Percentiles rank a stretch among this genome's conserved stretches.
Conservation (phyloP, 2,888 invertebrate species). For the Agrilus biguttatus region DNA sequence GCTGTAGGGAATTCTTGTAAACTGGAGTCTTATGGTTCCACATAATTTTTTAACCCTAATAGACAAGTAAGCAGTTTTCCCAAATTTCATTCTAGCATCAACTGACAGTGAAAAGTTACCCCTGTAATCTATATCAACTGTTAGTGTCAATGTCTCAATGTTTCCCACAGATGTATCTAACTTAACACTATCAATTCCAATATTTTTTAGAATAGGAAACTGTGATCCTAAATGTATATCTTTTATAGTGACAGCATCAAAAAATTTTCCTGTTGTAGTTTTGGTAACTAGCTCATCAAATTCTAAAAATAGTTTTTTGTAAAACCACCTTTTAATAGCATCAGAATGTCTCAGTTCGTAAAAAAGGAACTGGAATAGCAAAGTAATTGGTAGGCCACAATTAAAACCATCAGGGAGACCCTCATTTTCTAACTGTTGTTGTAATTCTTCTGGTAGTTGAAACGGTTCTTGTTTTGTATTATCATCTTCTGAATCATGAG, state of each 20-base stretch:
- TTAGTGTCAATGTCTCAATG: conserved; percentile 70
- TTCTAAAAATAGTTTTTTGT: conserved; percentile 72
- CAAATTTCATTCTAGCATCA: conserved; percentile 82
- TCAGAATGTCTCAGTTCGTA: conserved; percentile 80
- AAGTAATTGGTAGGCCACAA: conserved; percentile 56
- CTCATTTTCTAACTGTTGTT: conserved; percentile 16
- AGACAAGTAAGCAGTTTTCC: conserved; percentile 79
- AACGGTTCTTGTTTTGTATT: conserved; percentile 30
- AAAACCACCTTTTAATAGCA: conserved; percentile 67
- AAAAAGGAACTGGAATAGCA: conserved; percentile 82
- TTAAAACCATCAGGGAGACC: conserved; percentile 16
- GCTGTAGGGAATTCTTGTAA: conserved; percentile 79
- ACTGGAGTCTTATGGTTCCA: conserved; percentile 74
- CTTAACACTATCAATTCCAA: conserved; percentile 66
- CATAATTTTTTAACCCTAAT: conserved; percentile 68
- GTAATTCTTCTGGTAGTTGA: conserved; percentile 33
- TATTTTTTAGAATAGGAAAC: conserved; percentile 76
- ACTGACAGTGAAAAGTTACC: conserved; percentile 89
- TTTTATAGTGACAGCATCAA: conserved; percentile 75
- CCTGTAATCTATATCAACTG: conserved; percentile 75
- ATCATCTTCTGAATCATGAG: conserved; percentile 9
- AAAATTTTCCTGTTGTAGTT: conserved; percentile 75
- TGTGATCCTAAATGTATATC: conserved; percentile 83
- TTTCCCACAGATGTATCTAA: conserved; percentile 60
- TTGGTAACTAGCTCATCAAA: conserved; percentile 76